Conservation (phyloP, 2,888 invertebrate species). For the Hanleya hanleyi region DNA sequence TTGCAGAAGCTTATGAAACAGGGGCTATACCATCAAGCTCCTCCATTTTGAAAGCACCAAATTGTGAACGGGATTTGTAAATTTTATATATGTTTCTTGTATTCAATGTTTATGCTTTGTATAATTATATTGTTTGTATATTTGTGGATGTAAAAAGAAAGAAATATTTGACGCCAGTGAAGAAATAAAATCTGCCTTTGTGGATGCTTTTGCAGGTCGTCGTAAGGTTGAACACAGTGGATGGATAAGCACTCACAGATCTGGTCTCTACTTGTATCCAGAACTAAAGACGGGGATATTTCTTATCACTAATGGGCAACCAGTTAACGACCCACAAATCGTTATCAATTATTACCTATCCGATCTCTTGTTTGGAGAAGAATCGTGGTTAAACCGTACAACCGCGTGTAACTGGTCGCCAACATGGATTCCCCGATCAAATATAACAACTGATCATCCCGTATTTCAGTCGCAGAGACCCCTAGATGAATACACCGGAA, state of each 20-base stretch:
- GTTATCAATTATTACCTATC: slow-evolving; percentile 56
- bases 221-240: slow-evolving; percentile 68
- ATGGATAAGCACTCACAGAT: slow-evolving; percentile 65
- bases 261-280: slow-evolving; percentile 67
- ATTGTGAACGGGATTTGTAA: too few relatives aligned
- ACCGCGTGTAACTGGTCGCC: slow-evolving; percentile 64
- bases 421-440: slow-evolving; percentile 45
- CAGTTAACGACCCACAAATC: slow-evolving; percentile 44
- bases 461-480: neutral
- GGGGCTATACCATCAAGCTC: too few relatives aligned
- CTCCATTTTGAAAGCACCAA: too few relatives aligned
- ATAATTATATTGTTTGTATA: too few relatives aligned
- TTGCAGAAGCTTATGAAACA: too few relatives aligned
- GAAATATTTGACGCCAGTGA: too few relatives aligned
- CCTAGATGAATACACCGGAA: neutral
- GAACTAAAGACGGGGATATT: slow-evolving; percentile 64
- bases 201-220: too few relatives aligned
- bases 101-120: too few relatives aligned
- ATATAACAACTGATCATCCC: neutral
- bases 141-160: too few relatives aligned
- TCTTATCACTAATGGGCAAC: slow-evolving; percentile 62
- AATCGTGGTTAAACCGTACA: slow-evolving; percentile 64
- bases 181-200: too few relatives aligned
- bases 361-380: slow-evolving; percentile 59
- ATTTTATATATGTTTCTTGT: too few relatives aligned